phyloP scores from a whole-genome alignment of 2,113 vertebrate species.

The Actinemys pallida region DNA sequence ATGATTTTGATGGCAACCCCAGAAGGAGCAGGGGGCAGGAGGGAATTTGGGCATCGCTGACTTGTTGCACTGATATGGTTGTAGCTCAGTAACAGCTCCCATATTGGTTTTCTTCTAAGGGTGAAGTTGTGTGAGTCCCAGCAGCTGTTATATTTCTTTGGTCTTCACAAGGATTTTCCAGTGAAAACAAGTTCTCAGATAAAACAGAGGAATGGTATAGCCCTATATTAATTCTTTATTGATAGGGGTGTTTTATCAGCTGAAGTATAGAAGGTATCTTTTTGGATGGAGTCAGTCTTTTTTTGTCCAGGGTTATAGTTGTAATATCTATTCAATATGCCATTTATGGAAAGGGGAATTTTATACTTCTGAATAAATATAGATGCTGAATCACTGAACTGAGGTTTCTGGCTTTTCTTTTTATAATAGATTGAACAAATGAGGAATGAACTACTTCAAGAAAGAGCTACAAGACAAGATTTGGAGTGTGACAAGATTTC shows the following conservation, averaged over 20 bases:
- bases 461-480: constrained; percentile 92
- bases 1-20: background rate
- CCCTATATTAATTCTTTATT: background rate
- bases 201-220: background rate
- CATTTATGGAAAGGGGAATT: background rate
- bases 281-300: background rate
- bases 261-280: background rate
- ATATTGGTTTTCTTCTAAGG: background rate
- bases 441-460: constrained; percentile 94
- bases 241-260: background rate
- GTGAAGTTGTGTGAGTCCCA: background rate
- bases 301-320: background rate
- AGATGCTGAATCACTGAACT: background rate
- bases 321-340: background rate
- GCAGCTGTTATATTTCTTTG: background rate
- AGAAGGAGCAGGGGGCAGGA: background rate
- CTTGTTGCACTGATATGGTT: background rate
- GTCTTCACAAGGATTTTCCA: background rate
- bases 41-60: background rate
- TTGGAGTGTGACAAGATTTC: constrained; percentile 98
- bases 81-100: background rate
- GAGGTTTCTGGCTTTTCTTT: constrained; percentile 31
- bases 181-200: background rate
- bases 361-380: background rate
- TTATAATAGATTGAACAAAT: constrained; percentile 92